Evolutionary conservation across 1,140 invertebrate species (phyloP), one percentile per base, ranked within the genome.

Genomic region (Ceratitis capitata): DNA sequence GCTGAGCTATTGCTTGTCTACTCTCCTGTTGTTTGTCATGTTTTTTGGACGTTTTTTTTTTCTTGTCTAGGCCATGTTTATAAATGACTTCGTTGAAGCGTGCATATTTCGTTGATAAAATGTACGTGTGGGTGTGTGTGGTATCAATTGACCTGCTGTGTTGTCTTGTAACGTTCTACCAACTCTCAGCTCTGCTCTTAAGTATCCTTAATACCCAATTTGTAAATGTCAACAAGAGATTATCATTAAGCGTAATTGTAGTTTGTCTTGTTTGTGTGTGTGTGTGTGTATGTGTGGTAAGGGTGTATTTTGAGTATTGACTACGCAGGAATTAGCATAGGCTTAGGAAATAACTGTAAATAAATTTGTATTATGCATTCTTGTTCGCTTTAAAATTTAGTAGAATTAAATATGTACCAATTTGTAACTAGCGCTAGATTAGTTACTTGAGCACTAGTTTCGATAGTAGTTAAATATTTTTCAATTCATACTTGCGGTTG

Each of bases 191-290:
- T 14, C 16, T 3, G 32, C 32, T 29, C 61, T 39, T 78, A 47
- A 78, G n/a, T 45, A 78, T 45, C 69, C n/a, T n/a, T 78, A 45
- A 78, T 78, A 78, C 69, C 39, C 23, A 78, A 78, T 78, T 78
- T 78, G 69, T 78, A 78, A 78, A 45, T 78, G 69, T 78, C 69
- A 78, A 78, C 69, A 78, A 78, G 69, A 45, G 39, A 45, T 78
- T 78, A 45, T 47, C 69, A 47, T 78, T 78, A 42, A 45, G 32
- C 39, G 69, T 47, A 10, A 78, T 35, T 74, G 64, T 74, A 4
- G 29, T 19, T n/a, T 69, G 26, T 42, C 39, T n/a, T 74, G 14
- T 7, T 14, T 12, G 7, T 23, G 56, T 1, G 56, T 61, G 6
- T 32, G n/a, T n/a, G n/a, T n/a, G n/a, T n/a, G n/a, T n/a, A n/a